Evolutionary conservation across 2,888 invertebrate species (phyloP).

Genomic region (Cremastobaeus sp.): DNA sequence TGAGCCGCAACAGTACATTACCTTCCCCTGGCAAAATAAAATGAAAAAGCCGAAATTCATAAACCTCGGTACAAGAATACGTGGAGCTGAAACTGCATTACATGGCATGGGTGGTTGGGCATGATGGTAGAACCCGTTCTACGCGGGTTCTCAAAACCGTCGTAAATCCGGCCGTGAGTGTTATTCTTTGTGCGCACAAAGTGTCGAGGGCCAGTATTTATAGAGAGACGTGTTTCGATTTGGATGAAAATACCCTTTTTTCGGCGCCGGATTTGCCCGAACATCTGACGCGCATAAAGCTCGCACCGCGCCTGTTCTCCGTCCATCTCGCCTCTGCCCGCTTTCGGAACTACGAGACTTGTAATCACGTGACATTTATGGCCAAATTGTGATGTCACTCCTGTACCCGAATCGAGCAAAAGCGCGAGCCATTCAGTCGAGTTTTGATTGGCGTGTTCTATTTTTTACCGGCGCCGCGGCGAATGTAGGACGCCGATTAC

Average conservation of each 20-base stretch:
- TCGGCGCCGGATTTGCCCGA: conserved; percentile 12
- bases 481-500: too few species aligned
- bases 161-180: conserved; percentile 5
- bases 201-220: conserved; percentile 28
- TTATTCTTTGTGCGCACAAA: conserved; percentile 24
- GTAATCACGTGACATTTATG: neutral
- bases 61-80: neutral
- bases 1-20: too few species aligned
- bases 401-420: too few species aligned
- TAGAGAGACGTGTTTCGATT: conserved; percentile 28
- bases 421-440: too few species aligned
- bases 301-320: conserved; percentile 2
- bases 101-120: neutral
- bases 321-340: neutral
- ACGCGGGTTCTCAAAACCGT: conserved; percentile 3
- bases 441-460: neutral
- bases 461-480: too few species aligned
- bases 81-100: neutral
- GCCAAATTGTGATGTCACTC: too few species aligned
- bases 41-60: too few species aligned
- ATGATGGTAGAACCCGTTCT: neutral
- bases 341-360: neutral
- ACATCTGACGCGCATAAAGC: conserved; percentile 33
- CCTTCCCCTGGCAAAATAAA: too few species aligned
- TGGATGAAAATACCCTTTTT: conserved; percentile 27